Conservation (phyloP, 2,797 vertebrate genomes). For the Podarcis lilfordi region DNA sequence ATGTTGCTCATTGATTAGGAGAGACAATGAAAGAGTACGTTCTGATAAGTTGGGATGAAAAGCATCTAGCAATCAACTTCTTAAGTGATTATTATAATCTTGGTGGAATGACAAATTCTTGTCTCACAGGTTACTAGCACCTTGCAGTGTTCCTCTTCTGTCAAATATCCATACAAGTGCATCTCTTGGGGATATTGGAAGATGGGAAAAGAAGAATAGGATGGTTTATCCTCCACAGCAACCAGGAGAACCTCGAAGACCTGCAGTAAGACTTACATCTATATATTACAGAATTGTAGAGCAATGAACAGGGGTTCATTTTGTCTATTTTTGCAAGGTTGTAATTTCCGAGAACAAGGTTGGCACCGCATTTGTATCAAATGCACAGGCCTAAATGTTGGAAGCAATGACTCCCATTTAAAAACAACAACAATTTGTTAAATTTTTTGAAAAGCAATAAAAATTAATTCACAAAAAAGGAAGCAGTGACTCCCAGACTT, state of each 20-base stretch:
- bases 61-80: background rate
- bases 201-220: conserved; percentile 90
- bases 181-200: conserved; percentile 69
- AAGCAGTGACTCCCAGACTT: too few relatives aligned
- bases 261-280: conserved; percentile 83
- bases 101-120: conserved; percentile 38
- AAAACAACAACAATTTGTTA: too few relatives aligned
- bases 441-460: too few relatives aligned
- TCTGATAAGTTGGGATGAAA: background rate
- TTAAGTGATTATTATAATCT: background rate
- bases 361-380: background rate
- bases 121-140: conserved; percentile 70
- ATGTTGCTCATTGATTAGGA: too few relatives aligned
- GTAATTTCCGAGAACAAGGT: background rate
- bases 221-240: conserved; percentile 87
- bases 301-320: background rate
- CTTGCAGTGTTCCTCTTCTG: conserved; percentile 60
- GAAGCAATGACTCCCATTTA: background rate
- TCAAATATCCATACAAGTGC: conserved; percentile 84
- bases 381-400: background rate
- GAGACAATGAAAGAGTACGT: background rate
- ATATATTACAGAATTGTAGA: too few relatives aligned
- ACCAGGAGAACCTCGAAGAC: conserved; percentile 86
- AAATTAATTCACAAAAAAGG: too few relatives aligned
- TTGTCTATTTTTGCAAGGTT: background rate